Percentiles rank a stretch among this genome's conserved stretches.
Conservation (phyloP, 2,797 vertebrate genomes). For the Sebastes variabilis region DNA sequence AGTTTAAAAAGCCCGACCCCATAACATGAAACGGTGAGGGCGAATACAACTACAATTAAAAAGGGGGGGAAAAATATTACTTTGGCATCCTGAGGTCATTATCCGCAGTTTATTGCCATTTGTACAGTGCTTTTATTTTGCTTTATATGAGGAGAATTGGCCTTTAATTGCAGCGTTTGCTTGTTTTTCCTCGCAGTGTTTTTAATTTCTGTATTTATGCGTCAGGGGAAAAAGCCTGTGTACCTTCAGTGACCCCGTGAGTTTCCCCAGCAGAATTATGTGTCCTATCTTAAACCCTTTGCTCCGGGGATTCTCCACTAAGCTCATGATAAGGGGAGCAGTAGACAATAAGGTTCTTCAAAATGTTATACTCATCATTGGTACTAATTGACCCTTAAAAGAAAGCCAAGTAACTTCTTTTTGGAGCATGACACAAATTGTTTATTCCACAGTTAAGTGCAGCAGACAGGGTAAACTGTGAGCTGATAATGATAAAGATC, state of each 20-base stretch:
- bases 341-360: conserved; percentile 24
- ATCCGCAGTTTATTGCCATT: conserved; percentile 82
- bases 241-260: conserved; percentile 73
- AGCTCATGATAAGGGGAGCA: conserved; percentile 27
- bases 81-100: conserved; percentile 86
- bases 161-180: conserved; percentile 78
- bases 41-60: conserved; percentile 81
- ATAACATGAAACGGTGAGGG: conserved; percentile 83
- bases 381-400: conserved; percentile 24
- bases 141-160: conserved; percentile 81
- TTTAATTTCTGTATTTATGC: conserved; percentile 71
- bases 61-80: conserved; percentile 75
- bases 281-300: conserved; percentile 38
- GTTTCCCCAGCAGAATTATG: conserved; percentile 43
- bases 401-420: background rate
- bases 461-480: background rate
- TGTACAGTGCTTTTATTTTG: conserved; percentile 84
- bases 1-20: conserved; percentile 79
- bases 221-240: conserved; percentile 55
- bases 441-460: conserved; percentile 15
- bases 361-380: conserved; percentile 35
- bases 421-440: background rate
- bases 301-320: conserved; percentile 33
- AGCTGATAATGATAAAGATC: conserved; percentile 12
- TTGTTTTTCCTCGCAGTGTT: conserved; percentile 77